A percentile compares a stretch with the other conserved stretches of the same genome.
Conservation (phyloP, 1,140 invertebrate genomes). For the Drosophila melanica region DNA sequence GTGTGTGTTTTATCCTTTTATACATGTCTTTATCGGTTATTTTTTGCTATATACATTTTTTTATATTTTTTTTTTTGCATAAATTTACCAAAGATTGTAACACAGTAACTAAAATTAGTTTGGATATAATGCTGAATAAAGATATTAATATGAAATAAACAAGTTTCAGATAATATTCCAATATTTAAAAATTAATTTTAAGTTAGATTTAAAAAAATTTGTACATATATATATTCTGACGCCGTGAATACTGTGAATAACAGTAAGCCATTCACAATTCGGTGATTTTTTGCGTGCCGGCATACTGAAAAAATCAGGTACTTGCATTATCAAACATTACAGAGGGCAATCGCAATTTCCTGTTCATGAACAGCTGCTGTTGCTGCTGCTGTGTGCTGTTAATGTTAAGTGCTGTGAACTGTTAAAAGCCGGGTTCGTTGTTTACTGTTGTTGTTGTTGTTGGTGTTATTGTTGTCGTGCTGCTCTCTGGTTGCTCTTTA, state of each 20-base stretch:
- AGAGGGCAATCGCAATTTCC: slow-evolving; percentile 30
- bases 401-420: slow-evolving; percentile 47
- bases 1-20: too few species aligned
- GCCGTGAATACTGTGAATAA: neutral
- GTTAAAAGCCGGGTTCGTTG: slow-evolving; percentile 44
- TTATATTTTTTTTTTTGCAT: too few species aligned
- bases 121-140: neutral
- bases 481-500: slow-evolving; percentile 18
- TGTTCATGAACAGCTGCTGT: slow-evolving; percentile 36
- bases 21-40: too few species aligned
- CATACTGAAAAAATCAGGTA: slow-evolving; percentile 24
- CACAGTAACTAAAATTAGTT: too few species aligned
- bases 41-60: too few species aligned
- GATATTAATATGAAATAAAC: neutral
- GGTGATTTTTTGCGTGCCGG: slow-evolving; percentile 7
- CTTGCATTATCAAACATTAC: slow-evolving; percentile 2
- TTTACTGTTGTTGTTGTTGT: slow-evolving; percentile 9
- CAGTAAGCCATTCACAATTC: neutral
- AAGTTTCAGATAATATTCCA: too few species aligned
- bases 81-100: too few species aligned
- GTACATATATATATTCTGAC: neutral
- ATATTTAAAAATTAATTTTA: too few species aligned
- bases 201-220: neutral
- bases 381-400: slow-evolving; percentile 26
- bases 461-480: slow-evolving; percentile 3